Base-by-base conservation (phyloP, 2,797 vertebrate species). In the Basileuterus tristriatus region DNA sequence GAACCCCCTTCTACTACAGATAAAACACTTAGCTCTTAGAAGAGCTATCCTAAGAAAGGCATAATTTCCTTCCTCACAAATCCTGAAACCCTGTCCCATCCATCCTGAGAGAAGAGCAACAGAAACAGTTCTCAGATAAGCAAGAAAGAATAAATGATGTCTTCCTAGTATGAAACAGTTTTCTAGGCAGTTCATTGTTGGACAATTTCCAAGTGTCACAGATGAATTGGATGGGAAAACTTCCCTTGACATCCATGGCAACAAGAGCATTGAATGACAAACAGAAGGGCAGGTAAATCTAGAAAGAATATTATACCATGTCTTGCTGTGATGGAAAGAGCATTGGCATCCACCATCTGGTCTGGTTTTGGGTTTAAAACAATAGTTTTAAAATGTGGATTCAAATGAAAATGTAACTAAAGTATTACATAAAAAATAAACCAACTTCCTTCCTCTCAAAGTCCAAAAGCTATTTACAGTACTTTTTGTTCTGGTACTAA, bases 171-270 rank as follows among this genome's bases (percentile, higher is more conserved):
- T 23, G 39, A 69, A 83, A 80, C 44, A 59, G 9, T 12, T 77
- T 89, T 94, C 32, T 63, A 83, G 47, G 44, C 34, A 52, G 47
- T 60, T 85, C 44, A 59, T 59, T 67, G 18, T 14, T 87, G 67
- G 59, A 65, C 18, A 52, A 7, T 89, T 89, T 84, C 63, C 91
- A 84, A 72, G 79, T 63, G 29, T 70, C 8, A 10, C 71, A 70
- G 63, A 93, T 84, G 4, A 94, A 84, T 89, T 93, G 84, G 39
- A 67, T 56, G 41, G 47, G 59, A 93, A 89, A 92, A 47, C n/a
- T 89, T 90, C 37, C 52, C 23, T 82, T 82, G 67, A 87, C 16
- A 68, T 82, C 37, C 69, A 39, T 46, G 29, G 56, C 67, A 93
- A 89, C 39, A 63, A 29, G 11, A 84, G 32, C 32, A 67, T 15